phyloP scores from a whole-genome alignment of 2,888 invertebrate genomes.

The Netelia virgata region DNA sequence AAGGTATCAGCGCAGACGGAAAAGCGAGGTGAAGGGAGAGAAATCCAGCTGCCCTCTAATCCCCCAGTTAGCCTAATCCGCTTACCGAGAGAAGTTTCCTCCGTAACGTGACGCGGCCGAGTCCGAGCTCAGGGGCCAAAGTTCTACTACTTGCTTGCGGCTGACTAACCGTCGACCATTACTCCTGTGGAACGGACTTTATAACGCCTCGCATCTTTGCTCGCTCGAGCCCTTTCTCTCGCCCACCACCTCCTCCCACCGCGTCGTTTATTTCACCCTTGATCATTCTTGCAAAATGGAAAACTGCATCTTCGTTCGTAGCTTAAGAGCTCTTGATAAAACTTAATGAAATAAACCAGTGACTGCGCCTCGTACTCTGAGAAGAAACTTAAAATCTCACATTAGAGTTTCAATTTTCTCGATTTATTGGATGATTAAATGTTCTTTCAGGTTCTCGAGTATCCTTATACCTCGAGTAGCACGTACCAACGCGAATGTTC shows the following conservation, averaged over 20 bases:
- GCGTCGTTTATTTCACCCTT: constrained; percentile 27
- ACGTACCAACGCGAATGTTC: neutral
- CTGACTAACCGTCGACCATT: constrained; percentile 68
- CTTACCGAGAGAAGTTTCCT: constrained; percentile 67
- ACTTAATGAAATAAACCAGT: neutral
- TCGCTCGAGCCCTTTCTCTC: constrained; percentile 17
- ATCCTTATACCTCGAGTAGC: neutral
- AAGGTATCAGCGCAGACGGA: constrained; percentile 18
- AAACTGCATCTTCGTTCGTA: constrained; percentile 6
- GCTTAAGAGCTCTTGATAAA: neutral
- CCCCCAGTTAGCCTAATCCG: constrained; percentile 70
- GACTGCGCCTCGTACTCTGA: neutral
- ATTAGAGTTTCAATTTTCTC: neutral
- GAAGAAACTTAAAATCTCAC: neutral
- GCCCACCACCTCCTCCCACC: neutral
- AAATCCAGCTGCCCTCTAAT: constrained; percentile 66
- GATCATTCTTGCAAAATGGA: constrained; percentile 26
- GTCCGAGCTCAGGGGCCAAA: constrained; percentile 61
- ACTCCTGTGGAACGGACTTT: constrained; percentile 56
- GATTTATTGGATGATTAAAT: neutral
- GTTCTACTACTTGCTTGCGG: constrained; percentile 65
- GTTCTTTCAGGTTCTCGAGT: neutral
- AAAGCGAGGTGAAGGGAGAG: constrained; percentile 12
- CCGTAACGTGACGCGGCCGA: constrained; percentile 54
- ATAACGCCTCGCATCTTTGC: constrained; percentile 18